Conservation (phyloP, 2,888 invertebrate species). For the Mimachlamys varia region DNA sequence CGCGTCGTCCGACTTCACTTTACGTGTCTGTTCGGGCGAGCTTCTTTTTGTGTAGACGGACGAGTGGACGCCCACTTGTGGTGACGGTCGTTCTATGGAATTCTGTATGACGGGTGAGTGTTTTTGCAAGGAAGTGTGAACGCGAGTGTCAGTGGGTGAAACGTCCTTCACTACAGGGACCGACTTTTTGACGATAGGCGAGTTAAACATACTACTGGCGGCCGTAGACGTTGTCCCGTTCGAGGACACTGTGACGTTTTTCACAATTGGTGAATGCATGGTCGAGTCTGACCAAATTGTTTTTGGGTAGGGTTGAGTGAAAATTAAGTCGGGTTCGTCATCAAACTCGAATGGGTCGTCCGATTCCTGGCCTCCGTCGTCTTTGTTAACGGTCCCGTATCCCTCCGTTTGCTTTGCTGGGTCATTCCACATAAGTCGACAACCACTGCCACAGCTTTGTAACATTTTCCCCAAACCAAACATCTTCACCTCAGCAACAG, state of each 20-base stretch:
- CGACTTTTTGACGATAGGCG: neutral
- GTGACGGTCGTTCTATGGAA: constrained; percentile 4
- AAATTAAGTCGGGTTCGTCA: constrained; percentile 6
- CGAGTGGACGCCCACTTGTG: neutral
- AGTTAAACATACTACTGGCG: neutral
- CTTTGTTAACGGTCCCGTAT: neutral
- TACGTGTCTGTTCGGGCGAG: neutral
- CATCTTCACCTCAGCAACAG: constrained; percentile 32
- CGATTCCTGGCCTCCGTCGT: neutral
- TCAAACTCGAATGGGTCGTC: constrained; percentile 19
- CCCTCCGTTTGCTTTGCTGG: neutral
- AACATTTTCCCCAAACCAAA: constrained; percentile 34
- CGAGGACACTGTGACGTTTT: neutral
- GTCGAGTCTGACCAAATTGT: constrained; percentile 3
- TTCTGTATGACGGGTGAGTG: neutral
- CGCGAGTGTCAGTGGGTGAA: neutral
- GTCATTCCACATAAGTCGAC: neutral
- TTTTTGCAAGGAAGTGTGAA: constrained; percentile 16
- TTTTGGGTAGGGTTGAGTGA: constrained; percentile 15
- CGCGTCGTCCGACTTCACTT: neutral
- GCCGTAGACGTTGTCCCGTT: neutral
- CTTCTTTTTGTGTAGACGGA: neutral
- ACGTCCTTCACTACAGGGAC: constrained; percentile 1
- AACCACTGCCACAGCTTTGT: constrained; percentile 8
- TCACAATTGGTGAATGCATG: constrained; percentile 9